Base-by-base conservation (phyloP, 2,888 invertebrate genomes). In the Limnephilus auricula region DNA sequence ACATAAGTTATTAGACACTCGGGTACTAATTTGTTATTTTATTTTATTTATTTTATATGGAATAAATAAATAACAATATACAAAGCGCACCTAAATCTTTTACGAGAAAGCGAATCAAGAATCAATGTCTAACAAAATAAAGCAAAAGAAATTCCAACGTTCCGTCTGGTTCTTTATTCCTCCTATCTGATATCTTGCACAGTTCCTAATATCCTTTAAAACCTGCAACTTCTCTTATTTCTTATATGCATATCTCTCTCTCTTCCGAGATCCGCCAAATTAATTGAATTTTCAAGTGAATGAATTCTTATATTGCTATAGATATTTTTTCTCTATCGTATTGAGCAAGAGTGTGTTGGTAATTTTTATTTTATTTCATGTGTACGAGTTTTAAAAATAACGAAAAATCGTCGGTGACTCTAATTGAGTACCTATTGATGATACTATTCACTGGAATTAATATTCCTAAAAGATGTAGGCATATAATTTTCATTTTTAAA, bases 151-250 rank as follows among this genome's bases (percentile, higher is more conserved):
- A 79, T 31, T 91, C 82, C 91, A 65, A 37, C 31, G 37, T 25
- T 31, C 79, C 37, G 88, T 40, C 88, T 25, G 32, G 82, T 90
- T 79, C 79, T 31, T 79, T 79, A 31, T 79, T 50, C 50, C 18
- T 50, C 50, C 18, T 13, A 79, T 79, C 79, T 79, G 3, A 79
- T 30, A 79, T 79, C 79, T 79, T 15, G 79, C 79, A 31, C 79
- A 79, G 15, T 31, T 79, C 50, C 31, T 79, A 79, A 79, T 79
- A 79, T 79, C 79, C 31, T 79, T 79, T 79, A 79, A 79, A 79
- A 79, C 79, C 79, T 31, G 30, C 30, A 79, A 31, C 31, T n/a
- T 30, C 12, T 79, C 79, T 79, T 31, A 79, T 79, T 31, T 31
- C 30, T 79, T 31, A 79, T 79, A 25, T 79, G 79, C 79, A 79